Evolutionary conservation across 1,140 invertebrate species (phyloP).

Genomic region (Zaprionus capensis): DNA sequence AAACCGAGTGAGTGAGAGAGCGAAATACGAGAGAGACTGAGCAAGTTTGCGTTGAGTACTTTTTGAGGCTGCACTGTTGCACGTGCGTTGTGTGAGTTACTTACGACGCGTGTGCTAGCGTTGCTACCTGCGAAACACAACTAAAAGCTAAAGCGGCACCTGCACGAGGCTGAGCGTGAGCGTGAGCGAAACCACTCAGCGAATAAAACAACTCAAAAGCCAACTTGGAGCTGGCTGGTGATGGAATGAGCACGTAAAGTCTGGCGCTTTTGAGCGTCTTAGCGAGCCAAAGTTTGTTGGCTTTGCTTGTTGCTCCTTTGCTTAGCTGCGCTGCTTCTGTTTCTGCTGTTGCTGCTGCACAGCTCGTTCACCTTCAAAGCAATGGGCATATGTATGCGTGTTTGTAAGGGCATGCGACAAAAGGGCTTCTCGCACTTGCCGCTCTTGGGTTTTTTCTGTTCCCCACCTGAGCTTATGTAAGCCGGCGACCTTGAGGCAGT

Average conservation of each 20-base stretch:
- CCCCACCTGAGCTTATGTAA: constrained; percentile 55
- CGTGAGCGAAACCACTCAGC: constrained; percentile 32
- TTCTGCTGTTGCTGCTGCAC: not conserved
- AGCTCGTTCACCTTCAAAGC: constrained; percentile 71
- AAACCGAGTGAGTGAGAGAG: constrained; percentile 20
- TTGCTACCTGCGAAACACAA: constrained; percentile 54
- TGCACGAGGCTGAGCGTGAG: constrained; percentile 20
- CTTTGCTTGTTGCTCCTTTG: constrained; percentile 64
- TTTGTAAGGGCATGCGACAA: constrained; percentile 19
- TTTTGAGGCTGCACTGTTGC: constrained; percentile 58
- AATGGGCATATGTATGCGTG: constrained; percentile 17
- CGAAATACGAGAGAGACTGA: constrained; percentile 10
- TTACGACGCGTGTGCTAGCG: constrained; percentile 34
- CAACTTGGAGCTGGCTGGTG: constrained; percentile 25
- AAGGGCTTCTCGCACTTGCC: constrained; percentile 25
- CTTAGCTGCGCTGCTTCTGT: not conserved
- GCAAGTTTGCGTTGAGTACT: constrained; percentile 15
- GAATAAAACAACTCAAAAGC: constrained; percentile 30
- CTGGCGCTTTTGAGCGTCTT: constrained; percentile 42
- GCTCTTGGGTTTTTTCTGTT: constrained; percentile 51
- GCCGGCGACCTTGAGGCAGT: constrained; percentile 59
- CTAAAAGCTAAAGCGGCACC: constrained; percentile 58
- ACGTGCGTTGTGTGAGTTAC: constrained; percentile 55
- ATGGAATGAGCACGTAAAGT: constrained; percentile 59
- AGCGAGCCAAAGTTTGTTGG: constrained; percentile 64